Conservation (phyloP, 2,888 invertebrate genomes). For the Sthenelais limicola region DNA sequence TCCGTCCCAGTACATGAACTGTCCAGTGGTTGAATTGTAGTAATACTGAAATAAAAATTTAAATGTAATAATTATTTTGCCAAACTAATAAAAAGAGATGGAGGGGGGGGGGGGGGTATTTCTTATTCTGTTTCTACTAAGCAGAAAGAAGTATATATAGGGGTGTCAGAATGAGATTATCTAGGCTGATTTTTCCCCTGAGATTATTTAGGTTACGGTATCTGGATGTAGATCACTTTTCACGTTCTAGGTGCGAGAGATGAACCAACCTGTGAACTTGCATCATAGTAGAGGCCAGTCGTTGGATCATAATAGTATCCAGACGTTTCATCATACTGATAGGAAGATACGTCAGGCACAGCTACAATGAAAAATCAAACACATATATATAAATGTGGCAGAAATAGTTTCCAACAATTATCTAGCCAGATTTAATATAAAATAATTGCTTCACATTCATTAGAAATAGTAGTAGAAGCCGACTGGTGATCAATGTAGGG, state of each 20-base stretch:
- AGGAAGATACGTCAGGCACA: constrained; percentile 89
- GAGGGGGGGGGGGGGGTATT: not conserved
- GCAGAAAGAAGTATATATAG: too few species aligned
- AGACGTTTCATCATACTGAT: constrained; percentile 85
- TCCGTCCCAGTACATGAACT: constrained; percentile 96
- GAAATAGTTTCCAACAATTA: too few species aligned
- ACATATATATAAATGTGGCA: too few species aligned
- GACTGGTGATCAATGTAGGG: too few species aligned
- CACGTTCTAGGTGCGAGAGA: too few species aligned
- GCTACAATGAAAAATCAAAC: constrained; percentile 57
- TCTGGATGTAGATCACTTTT: too few species aligned
- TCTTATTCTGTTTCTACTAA: not conserved
- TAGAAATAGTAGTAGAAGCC: too few species aligned
- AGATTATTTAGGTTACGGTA: too few species aligned
- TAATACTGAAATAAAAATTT: constrained; percentile 79
- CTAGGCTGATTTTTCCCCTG: too few species aligned
- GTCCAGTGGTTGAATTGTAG: constrained; percentile 90
- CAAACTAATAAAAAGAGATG: not conserved
- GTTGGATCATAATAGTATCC: constrained; percentile 54
- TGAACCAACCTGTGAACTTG: constrained; percentile 80
- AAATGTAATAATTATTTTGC: not conserved
- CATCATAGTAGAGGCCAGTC: constrained; percentile 96
- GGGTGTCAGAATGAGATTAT: too few species aligned
- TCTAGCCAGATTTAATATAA: too few species aligned
- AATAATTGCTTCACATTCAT: too few species aligned